phyloP scores from a whole-genome alignment of 2,888 invertebrate genomes.

The Drosophila monieri region DNA sequence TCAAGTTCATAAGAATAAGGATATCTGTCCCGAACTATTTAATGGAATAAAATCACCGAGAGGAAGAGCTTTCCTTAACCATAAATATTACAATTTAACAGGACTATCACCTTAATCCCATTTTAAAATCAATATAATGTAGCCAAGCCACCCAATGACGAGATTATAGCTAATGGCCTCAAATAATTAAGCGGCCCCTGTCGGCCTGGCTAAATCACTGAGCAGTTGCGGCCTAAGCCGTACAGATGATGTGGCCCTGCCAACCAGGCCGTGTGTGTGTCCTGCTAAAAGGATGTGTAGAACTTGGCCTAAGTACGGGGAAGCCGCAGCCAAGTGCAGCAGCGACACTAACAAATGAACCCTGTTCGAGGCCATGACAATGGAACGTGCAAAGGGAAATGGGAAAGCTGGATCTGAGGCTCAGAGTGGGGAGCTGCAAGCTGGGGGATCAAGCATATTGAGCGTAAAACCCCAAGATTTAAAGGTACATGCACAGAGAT shows the following conservation, averaged over 20 bases:
- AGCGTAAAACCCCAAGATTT: constrained; percentile 74
- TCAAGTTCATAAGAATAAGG: too few relatives aligned
- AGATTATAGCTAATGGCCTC: constrained; percentile 66
- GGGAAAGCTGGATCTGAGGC: not conserved
- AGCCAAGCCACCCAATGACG: constrained; percentile 46
- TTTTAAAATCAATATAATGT: constrained; percentile 43
- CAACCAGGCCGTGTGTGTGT: constrained; percentile 1
- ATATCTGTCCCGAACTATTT: not conserved
- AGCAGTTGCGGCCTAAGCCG: constrained; percentile 44
- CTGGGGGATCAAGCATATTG: constrained; percentile 54
- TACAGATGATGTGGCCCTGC: constrained; percentile 47
- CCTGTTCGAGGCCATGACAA: constrained; percentile 59
- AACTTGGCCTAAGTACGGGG: constrained; percentile 40
- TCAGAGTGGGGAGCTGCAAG: not conserved
- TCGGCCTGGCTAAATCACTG: constrained; percentile 33
- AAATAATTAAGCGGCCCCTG: constrained; percentile 67
- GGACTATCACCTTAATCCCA: constrained; percentile 3
- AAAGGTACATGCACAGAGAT: constrained; percentile 71
- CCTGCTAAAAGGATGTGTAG: constrained; percentile 38
- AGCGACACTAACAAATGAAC: constrained; percentile 78
- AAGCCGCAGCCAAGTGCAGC: constrained; percentile 70
- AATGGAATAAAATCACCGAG: not conserved
- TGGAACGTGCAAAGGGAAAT: constrained; percentile 25
- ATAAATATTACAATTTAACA: too few relatives aligned
- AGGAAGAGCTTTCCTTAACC: not conserved